Evolutionary conservation across 92 coral and sea anemone genomes (phyloP).

Genomic region (Meandrina meandrites): DNA sequence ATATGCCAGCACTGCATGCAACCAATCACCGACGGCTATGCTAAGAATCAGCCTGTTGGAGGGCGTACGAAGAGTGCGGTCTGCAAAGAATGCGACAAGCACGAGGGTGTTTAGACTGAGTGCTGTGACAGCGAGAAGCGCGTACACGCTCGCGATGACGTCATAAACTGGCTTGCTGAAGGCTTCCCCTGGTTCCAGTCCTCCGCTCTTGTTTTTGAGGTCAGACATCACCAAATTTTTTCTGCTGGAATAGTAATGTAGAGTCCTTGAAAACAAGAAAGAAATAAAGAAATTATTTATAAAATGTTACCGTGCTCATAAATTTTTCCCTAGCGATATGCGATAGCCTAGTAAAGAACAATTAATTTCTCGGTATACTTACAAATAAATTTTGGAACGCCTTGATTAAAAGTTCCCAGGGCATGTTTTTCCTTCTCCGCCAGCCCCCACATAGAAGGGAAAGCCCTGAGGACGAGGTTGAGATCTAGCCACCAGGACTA

Average conservation of each 20-base stretch:
- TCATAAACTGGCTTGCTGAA: constrained; percentile 29
- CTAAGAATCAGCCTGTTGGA: constrained; percentile 60
- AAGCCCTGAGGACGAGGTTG: no score
- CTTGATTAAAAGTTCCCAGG: not conserved
- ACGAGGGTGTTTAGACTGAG: constrained; percentile 58
- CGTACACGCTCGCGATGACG: constrained; percentile 34
- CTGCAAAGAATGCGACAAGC: constrained; percentile 44
- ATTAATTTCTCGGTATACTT: not conserved
- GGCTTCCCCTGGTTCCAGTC: not conserved
- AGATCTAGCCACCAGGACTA: not conserved
- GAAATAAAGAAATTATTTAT: not conserved
- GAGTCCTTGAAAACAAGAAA: constrained; percentile 3
- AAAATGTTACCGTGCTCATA: not conserved
- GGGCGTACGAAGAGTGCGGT: constrained; percentile 43
- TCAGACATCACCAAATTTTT: not conserved
- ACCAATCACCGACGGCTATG: constrained; percentile 76
- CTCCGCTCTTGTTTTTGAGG: constrained; percentile 5
- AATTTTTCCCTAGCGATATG: no score
- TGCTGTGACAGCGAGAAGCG: constrained; percentile 25
- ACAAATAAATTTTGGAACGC: not conserved
- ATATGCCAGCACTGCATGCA: constrained; percentile 45
- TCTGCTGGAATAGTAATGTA: not conserved
- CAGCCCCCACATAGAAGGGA: no score
- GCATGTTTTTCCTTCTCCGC: no score
- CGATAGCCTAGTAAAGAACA: not conserved